Base-by-base conservation (phyloP, 2,888 invertebrate species). In the Pristionchus entomophagus region DNA sequence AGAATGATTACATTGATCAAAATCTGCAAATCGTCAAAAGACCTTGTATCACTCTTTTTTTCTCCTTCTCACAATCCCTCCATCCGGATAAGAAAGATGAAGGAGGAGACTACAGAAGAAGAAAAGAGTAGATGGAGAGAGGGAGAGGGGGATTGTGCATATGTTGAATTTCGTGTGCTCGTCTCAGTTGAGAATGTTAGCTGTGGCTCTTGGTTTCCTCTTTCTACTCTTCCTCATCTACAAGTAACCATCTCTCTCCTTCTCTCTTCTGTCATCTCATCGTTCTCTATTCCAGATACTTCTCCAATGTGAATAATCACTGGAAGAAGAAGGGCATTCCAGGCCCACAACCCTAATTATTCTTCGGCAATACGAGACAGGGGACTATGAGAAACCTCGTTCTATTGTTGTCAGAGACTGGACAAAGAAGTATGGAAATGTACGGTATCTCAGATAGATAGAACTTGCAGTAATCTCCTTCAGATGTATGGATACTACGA, bases 281-380 rank as follows among this genome's bases (percentile, higher is more conserved):
- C 19, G 12, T n/a, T n/a, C n/a, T 62, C 62, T 17, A 73, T 45
- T 26, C 49, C 59, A 87, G 87, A n/a, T 87, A 73, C 65, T 87
- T 62, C 69, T 59, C 86, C 81, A 86, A 87, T 86, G 65, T 78
- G 22, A 87, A 87, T 6, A 82, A 51, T 0, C 91, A 91, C 86
- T 92, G 92, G 92, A 88, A 87, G 38, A 85, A 89, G 8, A 86
- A 88, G 12, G 91, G 92, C 41, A 88, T 93, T 26, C 56, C 86
- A 12, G 90, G 92, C 0, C 92, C 92, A 0, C 12, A 85, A 26
- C 86, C 89, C 1, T 19, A 73, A 12, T 88, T 87, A n/a, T 89
- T 92, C 35, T 38, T 91, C n/a, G 91, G 92, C 10, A 90, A 89
- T 62, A 87, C 86, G 87, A 41, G 86, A 87, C 4, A 22, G 59